Conservation (phyloP, 2,797 vertebrate genomes). For the Xiphorhynchus erythropygius region DNA sequence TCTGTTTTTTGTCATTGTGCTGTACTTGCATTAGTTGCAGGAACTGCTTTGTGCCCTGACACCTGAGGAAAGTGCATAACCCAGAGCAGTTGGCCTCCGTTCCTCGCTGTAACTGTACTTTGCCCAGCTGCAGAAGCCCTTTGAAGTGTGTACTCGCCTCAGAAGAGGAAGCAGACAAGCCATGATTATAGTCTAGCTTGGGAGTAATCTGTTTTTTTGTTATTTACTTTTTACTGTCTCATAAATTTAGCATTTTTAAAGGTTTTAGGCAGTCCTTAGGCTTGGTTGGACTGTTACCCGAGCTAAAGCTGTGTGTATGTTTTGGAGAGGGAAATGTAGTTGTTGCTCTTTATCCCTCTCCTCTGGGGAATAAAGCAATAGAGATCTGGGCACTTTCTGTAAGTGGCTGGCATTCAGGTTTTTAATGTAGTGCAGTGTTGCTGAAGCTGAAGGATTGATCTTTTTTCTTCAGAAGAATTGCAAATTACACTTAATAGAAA, state of each 20-base stretch:
- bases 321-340: neutral
- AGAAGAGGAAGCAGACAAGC: neutral
- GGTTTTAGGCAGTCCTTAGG: neutral
- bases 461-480: neutral
- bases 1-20: neutral
- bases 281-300: neutral
- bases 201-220: neutral
- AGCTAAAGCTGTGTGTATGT: neutral
- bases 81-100: neutral
- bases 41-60: neutral
- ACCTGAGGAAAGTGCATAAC: neutral
- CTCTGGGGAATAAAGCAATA: neutral
- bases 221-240: neutral
- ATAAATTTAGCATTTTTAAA: neutral
- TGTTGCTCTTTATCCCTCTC: neutral
- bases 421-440: neutral
- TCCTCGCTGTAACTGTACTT: neutral
- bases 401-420: neutral
- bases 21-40: neutral
- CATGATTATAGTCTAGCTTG: neutral
- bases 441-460: neutral
- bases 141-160: neutral
- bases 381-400: neutral
- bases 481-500: neutral
- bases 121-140: neutral